Evolutionary conservation across 2,888 invertebrate species (phyloP).

Genomic region (Trichogramma evanescens): DNA sequence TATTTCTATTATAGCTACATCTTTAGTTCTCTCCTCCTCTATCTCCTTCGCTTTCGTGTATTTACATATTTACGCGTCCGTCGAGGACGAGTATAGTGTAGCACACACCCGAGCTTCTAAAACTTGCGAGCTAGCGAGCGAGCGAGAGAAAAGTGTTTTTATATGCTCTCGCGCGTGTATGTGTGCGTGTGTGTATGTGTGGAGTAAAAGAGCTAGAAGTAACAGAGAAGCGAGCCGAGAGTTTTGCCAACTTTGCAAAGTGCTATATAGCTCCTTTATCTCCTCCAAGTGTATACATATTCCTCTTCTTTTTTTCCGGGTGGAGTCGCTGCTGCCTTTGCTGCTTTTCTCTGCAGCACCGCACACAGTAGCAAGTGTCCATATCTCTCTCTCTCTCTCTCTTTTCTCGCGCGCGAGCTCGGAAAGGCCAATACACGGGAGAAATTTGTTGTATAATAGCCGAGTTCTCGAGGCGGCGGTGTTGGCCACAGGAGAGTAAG

Average conservation of each 20-base stretch:
- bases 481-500: background rate
- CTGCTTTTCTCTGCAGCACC: conserved; percentile 7
- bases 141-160: no score
- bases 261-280: conserved; percentile 13
- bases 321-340: conserved; percentile 29
- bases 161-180: no score
- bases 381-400: background rate
- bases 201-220: background rate
- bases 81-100: conserved; percentile 6
- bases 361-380: conserved; percentile 4
- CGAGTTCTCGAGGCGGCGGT: no score
- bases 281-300: conserved; percentile 20
- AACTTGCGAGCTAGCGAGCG: no score
- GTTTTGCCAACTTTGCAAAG: conserved; percentile 26
- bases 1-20: conserved; percentile 27
- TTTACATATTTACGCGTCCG: conserved; percentile 38
- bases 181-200: background rate
- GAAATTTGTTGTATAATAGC: no score
- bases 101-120: no score
- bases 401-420: conserved; percentile 8
- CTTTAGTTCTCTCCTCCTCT: background rate
- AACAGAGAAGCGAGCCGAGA: background rate
- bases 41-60: conserved; percentile 27
- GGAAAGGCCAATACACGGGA: no score
- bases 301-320: conserved; percentile 25